Conservation (phyloP, 2,888 invertebrate genomes). For the Cephus spinipes region DNA sequence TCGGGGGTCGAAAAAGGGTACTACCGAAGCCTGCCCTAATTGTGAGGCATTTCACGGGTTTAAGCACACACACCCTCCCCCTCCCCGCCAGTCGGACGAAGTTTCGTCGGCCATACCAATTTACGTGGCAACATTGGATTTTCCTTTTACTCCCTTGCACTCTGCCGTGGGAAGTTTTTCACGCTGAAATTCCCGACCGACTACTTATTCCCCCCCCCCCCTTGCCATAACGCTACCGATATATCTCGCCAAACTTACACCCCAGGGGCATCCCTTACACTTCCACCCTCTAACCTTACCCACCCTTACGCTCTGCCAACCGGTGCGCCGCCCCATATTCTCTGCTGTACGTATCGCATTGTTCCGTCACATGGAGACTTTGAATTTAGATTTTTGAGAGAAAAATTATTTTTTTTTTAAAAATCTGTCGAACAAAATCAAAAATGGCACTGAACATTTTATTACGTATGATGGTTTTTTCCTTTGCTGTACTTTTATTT, state of each 20-base stretch:
- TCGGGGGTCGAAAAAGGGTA: neutral
- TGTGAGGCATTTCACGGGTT: neutral
- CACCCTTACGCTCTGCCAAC: neutral
- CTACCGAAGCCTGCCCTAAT: neutral
- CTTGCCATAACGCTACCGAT: too few species aligned
- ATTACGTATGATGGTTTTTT: neutral
- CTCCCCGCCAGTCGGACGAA: neutral
- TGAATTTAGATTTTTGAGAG: neutral
- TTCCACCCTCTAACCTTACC: neutral
- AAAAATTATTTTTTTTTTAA: too few species aligned
- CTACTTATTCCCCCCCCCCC: neutral
- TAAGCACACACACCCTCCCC: neutral
- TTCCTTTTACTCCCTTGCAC: constrained; percentile 13
- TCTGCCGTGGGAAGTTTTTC: neutral
- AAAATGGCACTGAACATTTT: neutral
- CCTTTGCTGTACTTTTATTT: neutral
- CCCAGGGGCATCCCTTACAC: neutral
- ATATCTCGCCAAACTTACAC: neutral
- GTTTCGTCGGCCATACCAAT: neutral
- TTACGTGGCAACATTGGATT: constrained; percentile 13
- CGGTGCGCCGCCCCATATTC: neutral
- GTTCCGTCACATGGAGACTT: neutral
- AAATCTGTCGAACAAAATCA: neutral
- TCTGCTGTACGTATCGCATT: neutral
- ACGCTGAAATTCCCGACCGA: neutral